Evolutionary conservation across 2,113 vertebrate genomes (phyloP).

Genomic region (Ptyas mucosa): DNA sequence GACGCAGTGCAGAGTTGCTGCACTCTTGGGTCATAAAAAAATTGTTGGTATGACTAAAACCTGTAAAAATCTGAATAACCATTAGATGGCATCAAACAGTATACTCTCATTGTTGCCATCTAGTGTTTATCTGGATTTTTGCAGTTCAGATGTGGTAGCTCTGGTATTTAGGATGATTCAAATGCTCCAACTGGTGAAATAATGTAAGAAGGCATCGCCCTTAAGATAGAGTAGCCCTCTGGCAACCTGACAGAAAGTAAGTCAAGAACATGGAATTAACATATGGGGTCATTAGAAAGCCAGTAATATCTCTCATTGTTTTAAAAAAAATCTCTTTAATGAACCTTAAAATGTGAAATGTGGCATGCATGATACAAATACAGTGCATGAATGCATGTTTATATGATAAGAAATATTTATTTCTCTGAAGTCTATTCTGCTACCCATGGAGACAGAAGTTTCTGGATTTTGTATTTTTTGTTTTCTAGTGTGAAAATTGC

Average conservation of each 20-base stretch:
- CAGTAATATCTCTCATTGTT: neutral
- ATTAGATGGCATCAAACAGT: neutral
- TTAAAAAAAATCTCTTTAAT: neutral
- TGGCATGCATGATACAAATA: neutral
- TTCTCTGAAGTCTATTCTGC: neutral
- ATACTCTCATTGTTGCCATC: neutral
- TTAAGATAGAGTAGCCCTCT: neutral
- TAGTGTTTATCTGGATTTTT: neutral
- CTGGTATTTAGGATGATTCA: neutral
- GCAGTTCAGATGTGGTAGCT: neutral
- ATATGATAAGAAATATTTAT: neutral
- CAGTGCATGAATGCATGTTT: neutral
- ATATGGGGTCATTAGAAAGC: neutral
- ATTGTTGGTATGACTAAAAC: neutral
- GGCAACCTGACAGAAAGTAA: neutral
- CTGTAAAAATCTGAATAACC: neutral
- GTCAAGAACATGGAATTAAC: neutral
- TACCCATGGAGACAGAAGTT: neutral
- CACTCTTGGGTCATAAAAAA: neutral
- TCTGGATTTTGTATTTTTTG: neutral
- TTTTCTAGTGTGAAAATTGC: neutral
- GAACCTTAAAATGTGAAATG: neutral
- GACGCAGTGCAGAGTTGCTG: neutral
- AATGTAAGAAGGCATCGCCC: neutral
- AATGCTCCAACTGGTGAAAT: neutral